Evolutionary conservation across 2,113 vertebrate genomes (phyloP).

Genomic region (Acrocephalus kingi): DNA sequence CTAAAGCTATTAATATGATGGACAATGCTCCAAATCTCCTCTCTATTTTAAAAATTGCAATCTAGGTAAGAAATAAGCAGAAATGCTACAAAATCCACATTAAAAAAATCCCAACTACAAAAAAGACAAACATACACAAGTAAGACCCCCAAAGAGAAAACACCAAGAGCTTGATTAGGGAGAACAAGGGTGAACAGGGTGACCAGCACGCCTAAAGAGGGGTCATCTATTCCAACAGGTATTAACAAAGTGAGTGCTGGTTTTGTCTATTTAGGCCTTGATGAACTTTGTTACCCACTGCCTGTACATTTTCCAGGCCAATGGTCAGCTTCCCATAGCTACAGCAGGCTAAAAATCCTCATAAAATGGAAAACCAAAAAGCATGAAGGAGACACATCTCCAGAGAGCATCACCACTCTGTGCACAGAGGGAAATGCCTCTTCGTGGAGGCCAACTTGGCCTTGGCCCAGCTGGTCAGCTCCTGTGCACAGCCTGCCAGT

Average conservation of each 20-base stretch:
- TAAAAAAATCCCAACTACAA: neutral
- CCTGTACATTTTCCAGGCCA: neutral
- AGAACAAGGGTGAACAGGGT: neutral
- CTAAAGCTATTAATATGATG: neutral
- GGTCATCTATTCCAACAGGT: neutral
- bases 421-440: neutral
- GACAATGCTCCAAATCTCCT: neutral
- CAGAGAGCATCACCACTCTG: neutral
- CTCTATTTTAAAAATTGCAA: neutral
- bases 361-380: neutral
- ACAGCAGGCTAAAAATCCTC: neutral
- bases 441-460: neutral
- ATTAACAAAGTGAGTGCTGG: neutral
- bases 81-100: neutral
- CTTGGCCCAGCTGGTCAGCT: neutral
- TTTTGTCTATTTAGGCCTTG: neutral
- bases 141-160: neutral
- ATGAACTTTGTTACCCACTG: neutral
- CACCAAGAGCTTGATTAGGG: neutral
- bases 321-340: neutral
- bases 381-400: neutral
- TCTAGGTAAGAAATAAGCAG: neutral
- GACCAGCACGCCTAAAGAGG: neutral
- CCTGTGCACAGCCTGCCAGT: neutral
- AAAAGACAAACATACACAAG: neutral